Percentiles rank a stretch among this genome's conserved stretches.
These are phyloP conservation scores for Scotopteryx bipunctaria DNA, from an alignment of 2,888 invertebrate genomes.

Conservation along the genomic window DNA sequence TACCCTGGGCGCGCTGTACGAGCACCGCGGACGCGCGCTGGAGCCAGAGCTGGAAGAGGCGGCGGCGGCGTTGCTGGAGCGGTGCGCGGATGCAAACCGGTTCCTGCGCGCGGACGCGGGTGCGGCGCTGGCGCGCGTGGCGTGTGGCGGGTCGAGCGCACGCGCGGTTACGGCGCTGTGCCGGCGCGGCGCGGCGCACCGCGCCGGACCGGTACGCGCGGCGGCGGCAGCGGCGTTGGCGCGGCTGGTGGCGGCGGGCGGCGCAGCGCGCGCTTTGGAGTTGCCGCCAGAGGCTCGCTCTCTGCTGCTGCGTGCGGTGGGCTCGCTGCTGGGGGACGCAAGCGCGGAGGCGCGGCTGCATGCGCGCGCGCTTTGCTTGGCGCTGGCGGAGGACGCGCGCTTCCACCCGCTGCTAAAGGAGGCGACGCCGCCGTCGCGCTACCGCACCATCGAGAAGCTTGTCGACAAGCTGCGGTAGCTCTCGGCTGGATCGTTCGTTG, in stretches of 20 bases:
- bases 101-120: slow-evolving; percentile 96
- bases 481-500: slow-evolving; percentile 37
- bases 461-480: slow-evolving; percentile 82
- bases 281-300: slow-evolving; percentile 91
- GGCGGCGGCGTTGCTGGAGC: slow-evolving; percentile 90
- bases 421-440: slow-evolving; percentile 89
- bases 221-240: slow-evolving; percentile 91
- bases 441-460: slow-evolving; percentile 93
- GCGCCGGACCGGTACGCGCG: slow-evolving; percentile 93
- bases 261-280: slow-evolving; percentile 88
- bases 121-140: slow-evolving; percentile 91
- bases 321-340: slow-evolving; percentile 93
- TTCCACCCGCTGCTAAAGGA: slow-evolving; percentile 91
- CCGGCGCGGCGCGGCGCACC: slow-evolving; percentile 89
- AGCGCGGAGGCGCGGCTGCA: slow-evolving; percentile 92
- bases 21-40: slow-evolving; percentile 80
- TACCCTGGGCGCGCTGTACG: slow-evolving; percentile 91
- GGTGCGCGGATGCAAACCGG: slow-evolving; percentile 96
- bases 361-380: slow-evolving; percentile 90
- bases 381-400: slow-evolving; percentile 87
- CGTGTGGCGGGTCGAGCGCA: slow-evolving; percentile 88
- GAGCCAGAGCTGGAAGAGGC: slow-evolving; percentile 94
- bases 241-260: slow-evolving; percentile 88
- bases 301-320: slow-evolving; percentile 90
- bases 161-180: slow-evolving; percentile 87